phyloP scores from a whole-genome alignment of 2,797 vertebrate species.

The Rhabdomys pumilio region DNA sequence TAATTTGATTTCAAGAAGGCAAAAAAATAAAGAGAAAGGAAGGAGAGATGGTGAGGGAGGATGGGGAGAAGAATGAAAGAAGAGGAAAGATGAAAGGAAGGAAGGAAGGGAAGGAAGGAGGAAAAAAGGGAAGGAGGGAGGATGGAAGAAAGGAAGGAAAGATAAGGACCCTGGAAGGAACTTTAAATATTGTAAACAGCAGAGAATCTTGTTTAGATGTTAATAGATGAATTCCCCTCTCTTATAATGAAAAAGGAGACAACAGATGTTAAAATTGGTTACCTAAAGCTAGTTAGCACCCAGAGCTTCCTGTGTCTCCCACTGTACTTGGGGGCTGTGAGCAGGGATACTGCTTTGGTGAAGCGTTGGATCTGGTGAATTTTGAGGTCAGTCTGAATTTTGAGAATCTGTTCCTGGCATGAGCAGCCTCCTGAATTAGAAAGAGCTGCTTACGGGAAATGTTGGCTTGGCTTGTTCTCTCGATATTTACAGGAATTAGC shows the following conservation, averaged over 20 bases:
- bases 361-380: neutral
- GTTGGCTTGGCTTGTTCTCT: constrained; percentile 57
- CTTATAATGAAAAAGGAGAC: neutral
- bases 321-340: neutral
- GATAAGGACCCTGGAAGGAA: neutral
- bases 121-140: too few species aligned
- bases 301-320: fast-evolving
- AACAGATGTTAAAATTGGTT: neutral
- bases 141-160: neutral
- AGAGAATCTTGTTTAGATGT: neutral
- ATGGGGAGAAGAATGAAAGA: neutral
- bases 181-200: constrained; percentile 16
- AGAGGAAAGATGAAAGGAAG: neutral
- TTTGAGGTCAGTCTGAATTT: constrained; percentile 51
- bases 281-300: neutral
- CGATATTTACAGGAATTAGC: constrained; percentile 33
- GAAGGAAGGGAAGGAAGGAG: neutral
- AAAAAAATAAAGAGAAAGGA: neutral
- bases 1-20: neutral
- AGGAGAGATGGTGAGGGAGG: too few species aligned
- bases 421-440: constrained; percentile 62
- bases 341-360: neutral
- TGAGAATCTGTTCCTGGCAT: constrained; percentile 42
- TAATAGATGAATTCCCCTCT: neutral
- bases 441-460: constrained; percentile 67